Percentiles rank a stretch among this genome's conserved stretches.
Conservation (phyloP, 2,888 invertebrate genomes). For the Spilosoma lubricipeda region DNA sequence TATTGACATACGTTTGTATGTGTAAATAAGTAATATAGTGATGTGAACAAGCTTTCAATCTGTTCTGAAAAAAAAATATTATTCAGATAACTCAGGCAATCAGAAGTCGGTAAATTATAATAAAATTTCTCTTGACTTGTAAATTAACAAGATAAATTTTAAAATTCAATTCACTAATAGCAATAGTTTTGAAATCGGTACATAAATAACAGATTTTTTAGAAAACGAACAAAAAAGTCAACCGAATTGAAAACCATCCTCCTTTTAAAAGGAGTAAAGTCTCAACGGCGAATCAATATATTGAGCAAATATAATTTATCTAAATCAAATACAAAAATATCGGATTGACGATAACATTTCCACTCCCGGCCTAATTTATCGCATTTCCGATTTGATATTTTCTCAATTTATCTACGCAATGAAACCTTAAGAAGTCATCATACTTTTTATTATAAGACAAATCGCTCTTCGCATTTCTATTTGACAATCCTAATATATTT, state of each 20-base stretch:
- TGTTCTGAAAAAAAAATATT: no score
- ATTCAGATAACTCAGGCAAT: neutral
- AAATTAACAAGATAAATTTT: no score
- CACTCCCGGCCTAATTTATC: neutral
- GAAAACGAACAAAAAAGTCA: no score
- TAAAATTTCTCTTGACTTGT: no score
- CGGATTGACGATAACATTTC: neutral
- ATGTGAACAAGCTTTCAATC: no score
- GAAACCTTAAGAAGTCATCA: neutral
- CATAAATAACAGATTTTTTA: no score
- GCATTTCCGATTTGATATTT: neutral
- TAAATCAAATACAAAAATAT: slow-evolving; percentile 1
- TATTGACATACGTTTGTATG: no score
- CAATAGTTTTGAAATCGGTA: no score
- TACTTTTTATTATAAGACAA: neutral
- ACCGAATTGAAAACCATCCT: no score
- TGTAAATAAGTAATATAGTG: no score
- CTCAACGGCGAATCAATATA: neutral
- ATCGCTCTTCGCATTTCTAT: neutral
- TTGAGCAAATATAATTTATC: neutral
- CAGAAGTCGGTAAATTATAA: neutral
- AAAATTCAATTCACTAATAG: no score
- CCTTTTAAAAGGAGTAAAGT: neutral
- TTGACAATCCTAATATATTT: neutral
- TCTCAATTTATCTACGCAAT: neutral